Evolutionary conservation across 1,140 invertebrate genomes (phyloP).

Genomic region (Microvelia longipes): DNA sequence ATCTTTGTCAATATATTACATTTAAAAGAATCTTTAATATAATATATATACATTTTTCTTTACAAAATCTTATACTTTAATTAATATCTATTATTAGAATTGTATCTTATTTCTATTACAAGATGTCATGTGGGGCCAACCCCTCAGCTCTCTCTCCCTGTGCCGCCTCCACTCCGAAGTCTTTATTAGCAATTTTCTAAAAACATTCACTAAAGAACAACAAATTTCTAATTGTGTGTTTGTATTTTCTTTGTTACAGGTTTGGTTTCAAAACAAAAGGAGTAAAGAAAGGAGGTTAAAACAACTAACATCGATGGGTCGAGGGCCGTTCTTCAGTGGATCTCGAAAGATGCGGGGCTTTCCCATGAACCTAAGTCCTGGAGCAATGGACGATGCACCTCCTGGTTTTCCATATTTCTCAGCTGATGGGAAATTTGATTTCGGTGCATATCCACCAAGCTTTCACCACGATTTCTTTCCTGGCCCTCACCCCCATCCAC

Average conservation of each 20-base stretch:
- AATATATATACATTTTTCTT: too few relatives aligned
- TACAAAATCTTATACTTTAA: too few relatives aligned
- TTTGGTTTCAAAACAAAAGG: slow-evolving; percentile 99
- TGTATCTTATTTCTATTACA: too few relatives aligned
- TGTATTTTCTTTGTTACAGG: slow-evolving; percentile 42
- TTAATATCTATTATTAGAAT: too few relatives aligned
- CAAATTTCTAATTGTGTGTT: too few relatives aligned
- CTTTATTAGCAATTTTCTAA: too few relatives aligned
- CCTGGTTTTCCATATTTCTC: slow-evolving; percentile 68
- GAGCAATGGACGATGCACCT: slow-evolving; percentile 57
- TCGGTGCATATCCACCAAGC: slow-evolving; percentile 64
- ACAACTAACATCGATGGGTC: slow-evolving; percentile 80
- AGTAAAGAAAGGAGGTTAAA: slow-evolving; percentile 91
- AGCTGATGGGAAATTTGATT: slow-evolving; percentile 74
- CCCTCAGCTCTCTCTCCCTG: too few relatives aligned
- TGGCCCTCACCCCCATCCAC: slow-evolving; percentile 53
- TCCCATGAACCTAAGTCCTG: slow-evolving; percentile 74
- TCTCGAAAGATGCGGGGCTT: slow-evolving; percentile 80
- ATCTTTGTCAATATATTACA: too few relatives aligned
- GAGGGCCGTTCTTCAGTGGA: slow-evolving; percentile 73
- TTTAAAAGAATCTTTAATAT: too few relatives aligned
- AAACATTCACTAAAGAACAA: too few relatives aligned
- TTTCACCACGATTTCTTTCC: slow-evolving; percentile 82
- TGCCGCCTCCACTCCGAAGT: too few relatives aligned
- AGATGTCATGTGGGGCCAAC: too few relatives aligned